A percentile compares a stretch with the other conserved stretches of the same genome.
phyloP scores from a whole-genome alignment of 2,797 vertebrate genomes.

The Graptemys geographica region DNA sequence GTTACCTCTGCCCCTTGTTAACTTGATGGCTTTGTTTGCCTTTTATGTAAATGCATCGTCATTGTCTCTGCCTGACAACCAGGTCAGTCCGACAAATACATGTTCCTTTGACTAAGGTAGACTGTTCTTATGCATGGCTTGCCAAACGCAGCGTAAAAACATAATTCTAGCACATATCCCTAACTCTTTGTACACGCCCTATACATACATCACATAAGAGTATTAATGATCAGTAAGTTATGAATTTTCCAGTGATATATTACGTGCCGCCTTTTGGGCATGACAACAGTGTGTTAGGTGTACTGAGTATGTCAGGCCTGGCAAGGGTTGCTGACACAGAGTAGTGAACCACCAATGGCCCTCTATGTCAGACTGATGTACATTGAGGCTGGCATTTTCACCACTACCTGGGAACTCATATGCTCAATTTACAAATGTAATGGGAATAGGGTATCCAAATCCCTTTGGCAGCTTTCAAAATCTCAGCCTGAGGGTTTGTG shows the following conservation, averaged over 20 bases:
- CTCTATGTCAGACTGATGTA: rapidly evolving
- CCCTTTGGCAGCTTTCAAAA: not conserved
- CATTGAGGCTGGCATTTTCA: rapidly evolving
- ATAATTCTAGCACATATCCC: not conserved
- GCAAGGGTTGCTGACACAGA: not conserved
- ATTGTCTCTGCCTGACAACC: not conserved
- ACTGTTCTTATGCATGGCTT: not conserved
- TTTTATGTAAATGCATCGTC: not conserved
- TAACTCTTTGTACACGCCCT: not conserved
- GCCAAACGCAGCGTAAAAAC: not conserved
- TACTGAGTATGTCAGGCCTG: not conserved
- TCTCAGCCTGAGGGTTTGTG: not conserved
- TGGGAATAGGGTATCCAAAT: not conserved
- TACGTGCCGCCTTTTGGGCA: not conserved
- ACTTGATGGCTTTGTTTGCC: not conserved
- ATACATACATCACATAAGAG: not conserved
- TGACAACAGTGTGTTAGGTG: not conserved
- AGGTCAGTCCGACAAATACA: not conserved
- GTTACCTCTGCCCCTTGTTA: not conserved
- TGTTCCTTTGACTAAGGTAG: not conserved
- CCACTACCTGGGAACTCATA: not conserved
- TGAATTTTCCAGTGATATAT: not conserved
- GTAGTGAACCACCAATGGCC: not conserved
- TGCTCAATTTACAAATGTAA: not conserved
- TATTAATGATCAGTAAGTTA: not conserved